Conservation (phyloP, 2,797 vertebrate species). For the Cephalopachus bancanus region DNA sequence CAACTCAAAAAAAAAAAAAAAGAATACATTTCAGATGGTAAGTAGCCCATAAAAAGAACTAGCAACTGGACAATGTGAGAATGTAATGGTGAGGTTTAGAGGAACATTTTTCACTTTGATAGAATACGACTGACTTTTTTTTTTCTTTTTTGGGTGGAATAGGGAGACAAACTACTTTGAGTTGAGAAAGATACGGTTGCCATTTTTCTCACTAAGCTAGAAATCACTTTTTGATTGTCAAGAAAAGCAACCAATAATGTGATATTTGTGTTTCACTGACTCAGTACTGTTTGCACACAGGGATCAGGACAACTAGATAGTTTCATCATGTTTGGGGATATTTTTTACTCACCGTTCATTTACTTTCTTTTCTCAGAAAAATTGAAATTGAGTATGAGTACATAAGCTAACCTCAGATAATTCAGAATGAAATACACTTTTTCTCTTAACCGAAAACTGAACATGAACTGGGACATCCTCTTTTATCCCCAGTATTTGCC, state of each 20-base stretch:
- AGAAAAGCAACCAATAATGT: slow-evolving; percentile 2
- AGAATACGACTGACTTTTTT: background rate
- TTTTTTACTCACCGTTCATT: background rate
- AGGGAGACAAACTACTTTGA: slow-evolving; percentile 36
- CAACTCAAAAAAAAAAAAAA: too few relatives aligned
- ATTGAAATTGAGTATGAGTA: background rate
- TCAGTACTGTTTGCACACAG: slow-evolving; percentile 15
- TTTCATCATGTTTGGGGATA: background rate
- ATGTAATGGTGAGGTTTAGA: slow-evolving; percentile 21
- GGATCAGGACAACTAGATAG: background rate
- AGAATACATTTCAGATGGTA: slow-evolving; percentile 66
- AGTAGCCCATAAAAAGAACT: slow-evolving; percentile 50
- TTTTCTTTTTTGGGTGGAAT: background rate
- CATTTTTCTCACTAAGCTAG: slow-evolving; percentile 2
- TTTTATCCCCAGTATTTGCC: background rate
- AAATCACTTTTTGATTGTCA: slow-evolving; percentile 18
- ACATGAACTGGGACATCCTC: background rate
- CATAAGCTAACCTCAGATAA: background rate
- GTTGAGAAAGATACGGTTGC: background rate
- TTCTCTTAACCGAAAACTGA: background rate
- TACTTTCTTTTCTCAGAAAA: slow-evolving; percentile 33
- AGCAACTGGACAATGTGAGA: slow-evolving; percentile 6
- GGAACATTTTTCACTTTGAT: slow-evolving; percentile 46
- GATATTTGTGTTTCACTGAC: slow-evolving; percentile 46
- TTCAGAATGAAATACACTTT: background rate